Evolutionary conservation across 1,140 invertebrate genomes (phyloP).

Genomic region (Dendroctonus valens): DNA sequence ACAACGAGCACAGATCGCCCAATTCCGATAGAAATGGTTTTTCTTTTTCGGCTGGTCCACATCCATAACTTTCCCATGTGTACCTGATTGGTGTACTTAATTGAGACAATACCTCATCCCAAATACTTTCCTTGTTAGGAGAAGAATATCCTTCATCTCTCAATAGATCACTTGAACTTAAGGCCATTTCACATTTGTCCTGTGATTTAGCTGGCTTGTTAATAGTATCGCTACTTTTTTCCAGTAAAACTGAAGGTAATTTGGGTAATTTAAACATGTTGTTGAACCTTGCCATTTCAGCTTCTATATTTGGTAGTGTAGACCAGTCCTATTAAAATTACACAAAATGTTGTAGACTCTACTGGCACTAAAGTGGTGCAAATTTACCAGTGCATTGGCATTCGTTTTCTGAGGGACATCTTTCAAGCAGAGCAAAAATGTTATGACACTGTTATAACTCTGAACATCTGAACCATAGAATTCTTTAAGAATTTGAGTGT

Average conservation of each 20-base stretch:
- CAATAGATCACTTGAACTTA: constrained; percentile 11
- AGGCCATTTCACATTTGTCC: not conserved
- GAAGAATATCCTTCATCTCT: constrained; percentile 36
- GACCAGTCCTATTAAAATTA: constrained; percentile 33
- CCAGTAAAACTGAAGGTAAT: not conserved
- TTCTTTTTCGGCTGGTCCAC: constrained; percentile 40
- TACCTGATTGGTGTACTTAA: constrained; percentile 32
- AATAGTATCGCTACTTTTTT: not conserved
- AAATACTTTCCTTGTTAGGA: constrained; percentile 40
- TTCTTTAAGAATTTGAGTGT: constrained; percentile 32
- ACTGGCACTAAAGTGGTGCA: not conserved
- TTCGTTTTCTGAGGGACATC: constrained; percentile 34
- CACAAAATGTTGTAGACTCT: not conserved
- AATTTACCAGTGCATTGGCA: constrained; percentile 34
- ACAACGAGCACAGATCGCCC: constrained; percentile 37
- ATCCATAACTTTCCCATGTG: constrained; percentile 46
- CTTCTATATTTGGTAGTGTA: constrained; percentile 32
- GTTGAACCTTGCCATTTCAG: constrained; percentile 25
- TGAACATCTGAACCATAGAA: constrained; percentile 27
- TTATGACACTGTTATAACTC: constrained; percentile 35
- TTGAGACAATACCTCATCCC: constrained; percentile 39
- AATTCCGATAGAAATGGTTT: constrained; percentile 43
- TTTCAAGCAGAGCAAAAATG: constrained; percentile 40
- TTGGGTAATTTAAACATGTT: constrained; percentile 20
- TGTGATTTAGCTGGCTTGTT: constrained; percentile 3